A percentile compares a stretch with the other conserved stretches of the same genome.
Conservation (phyloP, 2,797 vertebrate species). For the Pelobates cultripes region DNA sequence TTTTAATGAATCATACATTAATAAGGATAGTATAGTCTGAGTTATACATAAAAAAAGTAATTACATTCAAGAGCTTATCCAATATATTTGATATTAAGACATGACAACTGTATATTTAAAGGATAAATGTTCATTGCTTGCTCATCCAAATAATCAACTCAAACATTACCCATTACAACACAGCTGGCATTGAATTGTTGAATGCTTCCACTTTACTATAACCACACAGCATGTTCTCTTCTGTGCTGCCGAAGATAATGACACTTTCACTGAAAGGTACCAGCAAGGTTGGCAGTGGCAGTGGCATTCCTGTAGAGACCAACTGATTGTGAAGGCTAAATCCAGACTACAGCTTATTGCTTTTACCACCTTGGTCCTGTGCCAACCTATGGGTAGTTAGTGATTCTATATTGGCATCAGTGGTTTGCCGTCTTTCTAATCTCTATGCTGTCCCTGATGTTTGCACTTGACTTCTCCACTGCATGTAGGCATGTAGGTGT, state of each 20-base stretch:
- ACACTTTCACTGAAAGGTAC: not conserved
- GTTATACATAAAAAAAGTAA: not conserved
- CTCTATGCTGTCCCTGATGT: no score
- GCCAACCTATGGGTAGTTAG: no score
- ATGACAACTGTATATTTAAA: not conserved
- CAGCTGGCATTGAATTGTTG: slow-evolving; percentile 2
- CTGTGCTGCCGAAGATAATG: not conserved
- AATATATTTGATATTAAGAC: not conserved
- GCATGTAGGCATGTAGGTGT: no score
- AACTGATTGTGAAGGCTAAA: no score
- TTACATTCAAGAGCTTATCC: not conserved
- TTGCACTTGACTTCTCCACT: no score
- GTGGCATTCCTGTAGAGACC: not conserved
- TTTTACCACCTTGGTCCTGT: no score
- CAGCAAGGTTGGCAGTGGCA: not conserved
- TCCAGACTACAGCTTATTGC: no score
- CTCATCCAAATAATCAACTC: not conserved
- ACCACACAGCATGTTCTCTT: not conserved
- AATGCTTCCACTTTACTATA: not conserved
- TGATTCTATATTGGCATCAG: no score
- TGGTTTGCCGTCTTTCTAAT: no score
- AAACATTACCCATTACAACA: not conserved
- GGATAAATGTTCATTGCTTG: not conserved
- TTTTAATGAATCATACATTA: not conserved
- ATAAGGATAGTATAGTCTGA: not conserved